These are phyloP conservation scores for Pocillopora grandis DNA, from an alignment of 92 coral and sea anemone genomes.

Conservation along the genomic window DNA sequence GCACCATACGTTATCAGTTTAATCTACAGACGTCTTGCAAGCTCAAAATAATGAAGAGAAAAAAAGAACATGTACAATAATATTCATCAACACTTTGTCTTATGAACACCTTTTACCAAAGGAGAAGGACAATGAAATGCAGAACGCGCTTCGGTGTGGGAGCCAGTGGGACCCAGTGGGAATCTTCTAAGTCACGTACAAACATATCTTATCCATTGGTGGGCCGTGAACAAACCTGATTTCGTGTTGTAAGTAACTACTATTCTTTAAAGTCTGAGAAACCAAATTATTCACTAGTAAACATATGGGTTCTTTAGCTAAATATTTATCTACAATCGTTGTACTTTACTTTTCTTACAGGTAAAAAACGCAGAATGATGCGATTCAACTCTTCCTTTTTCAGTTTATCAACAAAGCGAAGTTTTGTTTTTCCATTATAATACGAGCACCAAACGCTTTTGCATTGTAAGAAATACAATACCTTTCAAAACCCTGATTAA, in stretches of 20 bases:
- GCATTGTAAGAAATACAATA: background rate
- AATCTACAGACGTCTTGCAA: too few species aligned
- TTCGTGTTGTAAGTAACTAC: background rate
- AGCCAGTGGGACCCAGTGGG: constrained; percentile 1
- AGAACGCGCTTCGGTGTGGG: background rate
- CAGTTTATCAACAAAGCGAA: background rate
- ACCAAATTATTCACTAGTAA: background rate
- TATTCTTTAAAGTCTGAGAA: background rate
- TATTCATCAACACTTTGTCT: background rate
- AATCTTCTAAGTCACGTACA: constrained; percentile 8
- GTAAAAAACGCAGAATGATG: background rate
- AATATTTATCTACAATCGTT: too few species aligned
- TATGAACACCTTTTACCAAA: background rate
- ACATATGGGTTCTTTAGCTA: too few species aligned
- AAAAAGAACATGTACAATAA: too few species aligned
- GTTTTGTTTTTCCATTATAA: background rate
- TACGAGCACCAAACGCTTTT: background rate
- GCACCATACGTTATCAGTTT: too few species aligned
- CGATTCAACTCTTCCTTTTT: background rate
- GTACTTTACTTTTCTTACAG: background rate
- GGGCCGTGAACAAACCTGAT: background rate
- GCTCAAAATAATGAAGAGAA: too few species aligned
- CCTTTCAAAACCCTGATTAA: constrained; percentile 1
- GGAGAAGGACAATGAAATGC: background rate
- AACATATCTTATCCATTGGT: background rate